Base-by-base conservation (phyloP, 1,140 invertebrate genomes). In the Ips nitidus region DNA sequence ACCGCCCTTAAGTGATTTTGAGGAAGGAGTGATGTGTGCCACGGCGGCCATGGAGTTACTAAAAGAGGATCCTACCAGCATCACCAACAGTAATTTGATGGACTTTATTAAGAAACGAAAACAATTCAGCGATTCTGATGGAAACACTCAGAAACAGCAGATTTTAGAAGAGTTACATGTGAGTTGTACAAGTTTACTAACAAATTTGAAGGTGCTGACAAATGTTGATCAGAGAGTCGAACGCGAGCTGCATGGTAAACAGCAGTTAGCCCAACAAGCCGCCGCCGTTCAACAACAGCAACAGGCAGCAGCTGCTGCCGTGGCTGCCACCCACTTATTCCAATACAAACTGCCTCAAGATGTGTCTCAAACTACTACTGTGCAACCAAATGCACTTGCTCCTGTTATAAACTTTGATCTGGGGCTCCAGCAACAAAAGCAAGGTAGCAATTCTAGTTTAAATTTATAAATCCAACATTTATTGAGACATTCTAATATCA, bases 151-250 rank as follows among this genome's bases (percentile, higher is more conserved):
- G 70, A 91, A 91, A 74, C 89, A 91, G 80, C 89, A 90, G 77
- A 91, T 92, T 75, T 83, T 92, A 4, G 90, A 92, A 75, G 90
- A 93, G 79, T 79, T 93, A 66, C 88, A 92, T 81, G 87, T 88
- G 79, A 69, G 74, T 55, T 22, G 8, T 47, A 43, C 39, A 58
- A 41, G 22, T 7, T 52, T 39, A 60, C 52, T 60, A 39, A 41
- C 39, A 58, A 41, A 39, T 6, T 58, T 6, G 56, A 6, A 22
- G 56, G 56, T 40, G 5, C 3, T 7, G 22, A 39, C 5, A 3
- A 58, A 50, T 61, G 36, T 55, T 58, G 62, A 81, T 5, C 74
- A 89, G 87, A 87, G 88, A 81, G 89, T 91, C 56, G 90, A 92
- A 78, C 82, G 88, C 70, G 90, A 92, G 73, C 78, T 91, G 50